Base-by-base conservation (phyloP, 2,888 invertebrate species). In the Habrosyne pyritoides region DNA sequence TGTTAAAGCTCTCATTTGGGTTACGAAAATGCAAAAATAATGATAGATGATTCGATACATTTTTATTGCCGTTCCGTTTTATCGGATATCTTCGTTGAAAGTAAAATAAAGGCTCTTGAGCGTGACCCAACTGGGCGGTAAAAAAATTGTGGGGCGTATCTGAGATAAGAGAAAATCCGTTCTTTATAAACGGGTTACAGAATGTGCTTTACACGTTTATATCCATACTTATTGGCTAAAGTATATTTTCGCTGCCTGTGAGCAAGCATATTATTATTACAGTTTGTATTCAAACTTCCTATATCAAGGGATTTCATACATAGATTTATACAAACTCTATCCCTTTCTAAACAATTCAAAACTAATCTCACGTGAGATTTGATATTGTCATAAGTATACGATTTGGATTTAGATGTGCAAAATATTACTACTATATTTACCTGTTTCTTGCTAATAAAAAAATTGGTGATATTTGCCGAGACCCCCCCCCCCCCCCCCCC, bases 1-100 rank as follows among this genome's bases (percentile, higher is more conserved):
- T 48, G 22, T n/a, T n/a, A 26, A 48, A 47, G 22, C 22, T 47
- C 48, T 48, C 22, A 26, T 22, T 22, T 6, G 24, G n/a, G 59
- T 71, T 66, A 61, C 66, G 55, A 68, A 73, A 73, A 77, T 74
- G 68, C 67, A 71, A 72, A 80, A 77, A 77, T 79, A 77, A 76
- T 76, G 62, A 73, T 71, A 64, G 67, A 59, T 67, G 64, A 63
- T 64, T 56, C 64, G 57, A 51, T 58, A 62, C 26, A 18, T 53
- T 55, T 73, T 71, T 73, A 69, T 73, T 75, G 70, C 67, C 56
- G 58, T 67, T 69, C 66, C 66, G 65, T 71, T 67, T 77, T 71
- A 73, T 73, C 73, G 67, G 57, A 63, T 70, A 73, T 78, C 72
- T 53, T 64, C 56, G 66, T 64, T 66, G 66, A 59, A 64, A 51